Evolutionary conservation across 1,140 invertebrate species (phyloP).

Genomic region (Orchesella cincta): DNA sequence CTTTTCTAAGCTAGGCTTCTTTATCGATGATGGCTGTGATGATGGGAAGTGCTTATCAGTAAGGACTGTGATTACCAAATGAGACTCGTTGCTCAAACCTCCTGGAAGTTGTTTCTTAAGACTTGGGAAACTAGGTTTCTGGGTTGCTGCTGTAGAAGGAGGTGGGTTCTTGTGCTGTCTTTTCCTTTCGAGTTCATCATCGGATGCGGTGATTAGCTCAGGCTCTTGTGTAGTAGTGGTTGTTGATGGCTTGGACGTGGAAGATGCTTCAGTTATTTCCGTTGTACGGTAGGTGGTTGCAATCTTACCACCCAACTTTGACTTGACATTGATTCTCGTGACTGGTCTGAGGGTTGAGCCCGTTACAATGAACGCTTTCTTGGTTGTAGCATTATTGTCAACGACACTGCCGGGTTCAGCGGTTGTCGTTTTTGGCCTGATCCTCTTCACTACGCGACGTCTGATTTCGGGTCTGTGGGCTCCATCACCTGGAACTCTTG

Average conservation of each 20-base stretch:
- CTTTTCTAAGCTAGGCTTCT: background rate
- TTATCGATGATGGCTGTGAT: background rate
- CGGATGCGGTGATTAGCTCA: constrained; percentile 43
- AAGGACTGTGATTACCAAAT: constrained; percentile 4
- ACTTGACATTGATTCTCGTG: constrained; percentile 36
- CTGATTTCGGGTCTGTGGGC: background rate
- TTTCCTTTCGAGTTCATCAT: constrained; percentile 31
- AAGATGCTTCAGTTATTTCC: constrained; percentile 9
- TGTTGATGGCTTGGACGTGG: background rate
- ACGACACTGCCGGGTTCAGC: background rate
- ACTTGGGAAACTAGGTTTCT: background rate
- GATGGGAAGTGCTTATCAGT: background rate
- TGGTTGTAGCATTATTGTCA: background rate
- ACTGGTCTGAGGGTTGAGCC: constrained; percentile 36
- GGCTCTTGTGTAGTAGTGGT: constrained; percentile 36
- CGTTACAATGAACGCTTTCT: constrained; percentile 7
- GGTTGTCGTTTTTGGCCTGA: background rate
- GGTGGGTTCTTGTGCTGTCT: constrained; percentile 8
- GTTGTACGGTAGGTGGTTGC: constrained; percentile 5
- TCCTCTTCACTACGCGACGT: background rate
- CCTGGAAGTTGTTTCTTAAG: background rate
- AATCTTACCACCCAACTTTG: constrained; percentile 25
- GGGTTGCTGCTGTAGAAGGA: background rate
- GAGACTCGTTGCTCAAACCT: background rate
- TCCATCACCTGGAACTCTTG: background rate